A percentile compares a stretch with the other conserved stretches of the same genome.
Evolutionary conservation across 2,113 vertebrate species (phyloP).

Genomic region (Pelecanoides urinatrix): DNA sequence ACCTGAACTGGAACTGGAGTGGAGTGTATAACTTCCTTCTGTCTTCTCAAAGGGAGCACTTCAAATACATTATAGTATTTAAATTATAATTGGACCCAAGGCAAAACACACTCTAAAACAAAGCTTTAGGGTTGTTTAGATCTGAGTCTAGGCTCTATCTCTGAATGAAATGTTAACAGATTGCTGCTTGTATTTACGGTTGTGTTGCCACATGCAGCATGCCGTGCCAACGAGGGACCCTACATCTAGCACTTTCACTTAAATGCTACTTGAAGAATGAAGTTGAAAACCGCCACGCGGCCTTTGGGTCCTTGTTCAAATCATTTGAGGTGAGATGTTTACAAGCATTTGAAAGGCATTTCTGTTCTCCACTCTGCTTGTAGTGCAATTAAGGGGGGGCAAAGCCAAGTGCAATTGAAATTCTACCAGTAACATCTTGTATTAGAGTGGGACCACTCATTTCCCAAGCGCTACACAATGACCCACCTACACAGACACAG

Average conservation of each 20-base stretch:
- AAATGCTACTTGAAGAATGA: neutral
- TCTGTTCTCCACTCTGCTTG: neutral
- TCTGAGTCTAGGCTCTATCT: neutral
- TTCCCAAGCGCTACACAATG: neutral
- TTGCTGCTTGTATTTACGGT: neutral
- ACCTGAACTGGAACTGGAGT: neutral
- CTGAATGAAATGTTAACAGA: neutral
- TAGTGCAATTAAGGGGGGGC: neutral
- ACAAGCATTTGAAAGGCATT: neutral
- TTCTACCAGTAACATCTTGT: neutral
- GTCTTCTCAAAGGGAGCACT: neutral
- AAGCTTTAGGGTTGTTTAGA: neutral
- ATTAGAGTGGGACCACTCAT: neutral
- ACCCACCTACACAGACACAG: neutral
- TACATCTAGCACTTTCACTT: neutral
- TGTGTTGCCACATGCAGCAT: neutral
- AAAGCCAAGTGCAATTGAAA: neutral
- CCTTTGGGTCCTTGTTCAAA: neutral
- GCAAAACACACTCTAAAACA: neutral
- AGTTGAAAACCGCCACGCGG: neutral
- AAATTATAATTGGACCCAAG: neutral
- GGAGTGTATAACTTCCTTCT: neutral
- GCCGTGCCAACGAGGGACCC: accelerated
- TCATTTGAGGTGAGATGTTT: neutral
- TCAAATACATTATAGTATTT: neutral